Percentiles rank a stretch among this genome's conserved stretches.
These are phyloP conservation scores for Pterois miles DNA, from an alignment of 2,797 vertebrate species.

Conservation along the genomic window DNA sequence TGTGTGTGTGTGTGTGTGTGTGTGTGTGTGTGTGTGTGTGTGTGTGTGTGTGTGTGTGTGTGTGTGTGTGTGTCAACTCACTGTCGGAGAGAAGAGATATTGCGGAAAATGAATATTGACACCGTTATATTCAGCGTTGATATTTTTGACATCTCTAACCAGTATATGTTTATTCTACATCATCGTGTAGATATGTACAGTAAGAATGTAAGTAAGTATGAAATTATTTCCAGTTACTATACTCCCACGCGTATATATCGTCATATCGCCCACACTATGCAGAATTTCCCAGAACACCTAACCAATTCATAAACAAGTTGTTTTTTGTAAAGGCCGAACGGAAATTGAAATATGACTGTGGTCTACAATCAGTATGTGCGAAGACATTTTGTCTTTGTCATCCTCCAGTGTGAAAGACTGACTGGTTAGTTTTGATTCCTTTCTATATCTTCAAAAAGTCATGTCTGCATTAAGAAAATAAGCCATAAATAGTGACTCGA, in stretches of 20 bases:
- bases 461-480: not conserved
- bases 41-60: no score
- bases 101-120: no score
- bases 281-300: constrained; percentile 5
- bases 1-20: no score
- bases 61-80: no score
- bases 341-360: constrained; percentile 23
- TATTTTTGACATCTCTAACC: no score
- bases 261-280: not conserved
- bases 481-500: not conserved
- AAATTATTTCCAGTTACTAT: not conserved
- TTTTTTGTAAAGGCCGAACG: not conserved
- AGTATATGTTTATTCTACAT: no score
- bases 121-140: no score
- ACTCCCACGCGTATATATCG: not conserved
- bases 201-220: no score
- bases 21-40: no score
- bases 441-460: not conserved
- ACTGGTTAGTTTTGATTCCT: not conserved
- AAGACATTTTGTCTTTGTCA: not conserved
- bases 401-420: not conserved
- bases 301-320: not conserved
- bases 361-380: not conserved
- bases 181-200: no score
- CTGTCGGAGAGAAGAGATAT: no score